A percentile compares a stretch with the other conserved stretches of the same genome.
These are phyloP conservation scores for Daktulosphaira vitifoliae DNA, from an alignment of 1,140 invertebrate species.

Conservation along the genomic window DNA sequence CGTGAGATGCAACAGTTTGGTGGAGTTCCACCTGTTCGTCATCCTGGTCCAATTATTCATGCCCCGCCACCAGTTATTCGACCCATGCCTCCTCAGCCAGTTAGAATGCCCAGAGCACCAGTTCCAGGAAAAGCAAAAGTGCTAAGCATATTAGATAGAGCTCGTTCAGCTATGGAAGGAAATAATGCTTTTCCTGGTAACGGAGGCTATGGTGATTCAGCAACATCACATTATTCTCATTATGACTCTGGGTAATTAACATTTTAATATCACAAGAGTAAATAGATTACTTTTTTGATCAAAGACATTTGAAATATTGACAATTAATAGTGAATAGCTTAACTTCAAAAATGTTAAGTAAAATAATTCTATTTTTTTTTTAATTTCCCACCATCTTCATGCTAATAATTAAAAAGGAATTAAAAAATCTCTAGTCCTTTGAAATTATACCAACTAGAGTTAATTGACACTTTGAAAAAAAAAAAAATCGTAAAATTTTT, in stretches of 20 bases:
- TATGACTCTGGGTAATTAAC: constrained; percentile 27
- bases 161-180: constrained; percentile 65
- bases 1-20: constrained; percentile 56
- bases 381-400: too few relatives aligned
- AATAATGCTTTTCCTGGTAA: constrained; percentile 12
- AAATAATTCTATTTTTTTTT: too few relatives aligned
- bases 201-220: constrained; percentile 22
- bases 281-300: not conserved
- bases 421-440: too few relatives aligned
- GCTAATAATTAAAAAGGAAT: too few relatives aligned
- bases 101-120: constrained; percentile 46
- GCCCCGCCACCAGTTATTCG: constrained; percentile 44
- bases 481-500: too few relatives aligned
- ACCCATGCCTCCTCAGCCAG: constrained; percentile 44
- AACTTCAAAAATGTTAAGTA: too few relatives aligned
- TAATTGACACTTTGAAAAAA: too few relatives aligned
- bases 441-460: too few relatives aligned
- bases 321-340: too few relatives aligned
- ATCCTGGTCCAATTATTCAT: constrained; percentile 40
- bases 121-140: constrained; percentile 53
- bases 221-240: constrained; percentile 14
- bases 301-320: too few relatives aligned
- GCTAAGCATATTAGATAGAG: constrained; percentile 70
- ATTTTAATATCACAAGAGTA: not conserved
- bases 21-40: constrained; percentile 38